Evolutionary conservation across 2,113 vertebrate genomes (phyloP).

Genomic region (Hoplias malabaricus): DNA sequence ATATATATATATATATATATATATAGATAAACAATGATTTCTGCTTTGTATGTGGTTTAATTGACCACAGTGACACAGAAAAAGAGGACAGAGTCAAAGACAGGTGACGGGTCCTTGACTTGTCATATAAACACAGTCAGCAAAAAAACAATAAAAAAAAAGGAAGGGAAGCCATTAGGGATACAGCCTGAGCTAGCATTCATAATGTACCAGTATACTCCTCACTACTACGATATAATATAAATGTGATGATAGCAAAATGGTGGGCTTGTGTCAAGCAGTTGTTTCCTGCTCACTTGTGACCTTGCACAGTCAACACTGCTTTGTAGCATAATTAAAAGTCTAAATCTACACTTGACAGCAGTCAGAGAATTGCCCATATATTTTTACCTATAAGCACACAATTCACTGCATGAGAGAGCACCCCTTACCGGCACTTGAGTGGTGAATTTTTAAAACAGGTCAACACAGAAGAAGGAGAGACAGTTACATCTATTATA

Average conservation of each 20-base stretch:
- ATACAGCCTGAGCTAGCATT: neutral
- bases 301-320: slow-evolving; percentile 22
- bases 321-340: neutral
- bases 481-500: slow-evolving; percentile 13
- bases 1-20: no score
- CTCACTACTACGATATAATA: slow-evolving; percentile 23
- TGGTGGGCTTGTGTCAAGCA: neutral
- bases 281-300: no score
- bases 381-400: neutral
- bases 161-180: neutral
- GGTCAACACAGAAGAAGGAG: neutral
- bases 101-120: neutral
- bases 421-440: neutral
- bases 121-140: neutral
- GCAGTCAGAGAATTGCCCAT: neutral
- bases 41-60: neutral
- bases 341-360: neutral
- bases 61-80: neutral
- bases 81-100: neutral
- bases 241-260: slow-evolving; percentile 30
- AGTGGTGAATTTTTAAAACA: slow-evolving; percentile 12
- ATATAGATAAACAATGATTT: neutral
- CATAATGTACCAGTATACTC: neutral
- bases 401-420: neutral
- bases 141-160: neutral